Conservation (phyloP, 1,140 invertebrate genomes). For the Samia ricini region DNA sequence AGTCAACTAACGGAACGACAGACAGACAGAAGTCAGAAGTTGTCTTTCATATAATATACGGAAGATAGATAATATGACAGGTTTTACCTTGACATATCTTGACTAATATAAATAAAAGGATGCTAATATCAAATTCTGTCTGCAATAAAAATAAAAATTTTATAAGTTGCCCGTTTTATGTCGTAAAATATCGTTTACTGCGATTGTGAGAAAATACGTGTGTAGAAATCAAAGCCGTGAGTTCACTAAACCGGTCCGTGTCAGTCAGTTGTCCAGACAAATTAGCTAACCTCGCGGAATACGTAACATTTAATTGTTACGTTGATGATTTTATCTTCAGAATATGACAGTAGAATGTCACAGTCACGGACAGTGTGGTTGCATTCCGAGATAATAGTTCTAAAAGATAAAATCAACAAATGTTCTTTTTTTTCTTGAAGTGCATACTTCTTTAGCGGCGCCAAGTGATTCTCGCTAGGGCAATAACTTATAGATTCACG, state of each 20-base stretch:
- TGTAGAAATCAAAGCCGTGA: background rate
- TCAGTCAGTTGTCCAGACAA: background rate
- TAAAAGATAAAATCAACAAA: too few species aligned
- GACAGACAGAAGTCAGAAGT: too few species aligned
- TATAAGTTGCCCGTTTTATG: background rate
- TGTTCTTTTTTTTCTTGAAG: too few species aligned
- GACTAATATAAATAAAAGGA: background rate
- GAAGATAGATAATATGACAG: too few species aligned
- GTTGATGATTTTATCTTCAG: background rate
- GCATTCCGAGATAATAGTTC: background rate
- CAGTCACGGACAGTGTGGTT: background rate
- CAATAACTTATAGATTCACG: too few species aligned
- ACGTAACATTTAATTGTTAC: background rate
- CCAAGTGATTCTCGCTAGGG: too few species aligned
- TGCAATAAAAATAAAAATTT: background rate
- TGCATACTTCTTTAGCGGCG: too few species aligned
- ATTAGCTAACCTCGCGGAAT: background rate
- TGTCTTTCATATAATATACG: too few species aligned
- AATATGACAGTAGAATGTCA: background rate
- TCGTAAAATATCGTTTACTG: background rate
- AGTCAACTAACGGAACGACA: too few species aligned
- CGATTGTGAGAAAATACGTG: background rate
- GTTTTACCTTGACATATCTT: too few species aligned
- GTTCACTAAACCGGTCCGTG: background rate
- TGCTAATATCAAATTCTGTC: background rate